Base-by-base conservation (phyloP, 2,888 invertebrate genomes). In the Agrochola macilenta region DNA sequence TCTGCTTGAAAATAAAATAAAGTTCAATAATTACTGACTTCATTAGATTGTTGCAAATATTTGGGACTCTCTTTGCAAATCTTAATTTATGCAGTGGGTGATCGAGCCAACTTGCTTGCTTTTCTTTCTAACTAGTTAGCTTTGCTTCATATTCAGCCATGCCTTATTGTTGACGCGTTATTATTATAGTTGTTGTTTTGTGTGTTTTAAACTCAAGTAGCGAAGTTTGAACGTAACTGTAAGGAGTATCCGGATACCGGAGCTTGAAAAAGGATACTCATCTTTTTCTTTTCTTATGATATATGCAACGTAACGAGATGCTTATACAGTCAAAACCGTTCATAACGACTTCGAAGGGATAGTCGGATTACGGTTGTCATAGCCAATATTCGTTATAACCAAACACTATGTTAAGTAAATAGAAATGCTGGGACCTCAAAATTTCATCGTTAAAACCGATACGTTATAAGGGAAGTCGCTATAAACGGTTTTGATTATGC, bases 111-210 rank as follows among this genome's bases (percentile, higher is more conserved):
- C 23, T 64, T 17, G 5, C 89, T 90, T 91, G 91, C 86, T 91
- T 92, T 91, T 90, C 89, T 90, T 91, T 90, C 84, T 82, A 90
- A 89, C 89, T 91, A 86, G 87, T 87, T 88, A 87, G 82, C 81
- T 89, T 86, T 82, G 82, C 83, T 81, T 84, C 77, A 81, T 87
- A 78, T 76, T 81, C 76, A 78, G 77, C 78, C 66, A 80, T 69
- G 20, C 12, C 26, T 46, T 26, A 46, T 39, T 66, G 12, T 46
- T 66, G 7, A 66, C 20, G 65, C 11, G 17, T 46, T 26, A 46
- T 46, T 46, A 20, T 46, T 26, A 49, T 12, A 49, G 46, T 66
- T 26, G 11, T 14, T n/a, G 7, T 54, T 35, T 60, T 30, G 7
- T 54, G 17, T 35, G 8, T 46, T 30, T 74, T 54, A 64, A 69